These are phyloP conservation scores for Elgonia sp. DNA, from an alignment of 2,888 invertebrate species.

Conservation along the genomic window DNA sequence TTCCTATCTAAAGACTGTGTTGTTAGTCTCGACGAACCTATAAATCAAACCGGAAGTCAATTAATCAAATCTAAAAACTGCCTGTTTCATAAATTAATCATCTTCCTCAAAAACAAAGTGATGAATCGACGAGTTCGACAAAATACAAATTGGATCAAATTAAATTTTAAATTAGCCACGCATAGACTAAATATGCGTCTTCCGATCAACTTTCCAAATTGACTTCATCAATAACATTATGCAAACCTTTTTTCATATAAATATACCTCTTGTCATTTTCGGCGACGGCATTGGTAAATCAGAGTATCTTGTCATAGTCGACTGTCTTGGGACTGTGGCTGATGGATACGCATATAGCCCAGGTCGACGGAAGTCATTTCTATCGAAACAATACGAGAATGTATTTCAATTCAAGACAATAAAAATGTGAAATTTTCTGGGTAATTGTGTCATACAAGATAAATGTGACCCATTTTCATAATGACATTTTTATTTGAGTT, in stretches of 20 bases:
- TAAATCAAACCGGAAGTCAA: neutral
- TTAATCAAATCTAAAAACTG: neutral
- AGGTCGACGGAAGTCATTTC: constrained; percentile 58
- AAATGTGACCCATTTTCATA: no score
- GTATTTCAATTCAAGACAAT: neutral
- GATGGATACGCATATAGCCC: constrained; percentile 72
- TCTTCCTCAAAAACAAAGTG: neutral
- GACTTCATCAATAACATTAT: neutral
- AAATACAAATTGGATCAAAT: neutral
- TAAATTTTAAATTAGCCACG: neutral
- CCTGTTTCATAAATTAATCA: neutral
- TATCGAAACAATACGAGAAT: neutral
- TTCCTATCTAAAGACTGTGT: constrained; percentile 84
- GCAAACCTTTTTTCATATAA: constrained; percentile 11
- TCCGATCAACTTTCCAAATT: neutral
- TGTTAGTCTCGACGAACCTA: constrained; percentile 85
- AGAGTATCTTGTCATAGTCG: constrained; percentile 85
- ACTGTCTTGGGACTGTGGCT: constrained; percentile 69
- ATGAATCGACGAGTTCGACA: neutral
- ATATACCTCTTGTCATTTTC: constrained; percentile 78
- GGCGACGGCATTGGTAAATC: constrained; percentile 82
- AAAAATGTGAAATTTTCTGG: no score
- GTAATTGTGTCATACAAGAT: no score
- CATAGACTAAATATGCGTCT: no score
- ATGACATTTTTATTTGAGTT: no score